Evolutionary conservation across 2,113 vertebrate species (phyloP), one percentile per base, ranked within the genome.

Genomic region (Climacteris rufus): DNA sequence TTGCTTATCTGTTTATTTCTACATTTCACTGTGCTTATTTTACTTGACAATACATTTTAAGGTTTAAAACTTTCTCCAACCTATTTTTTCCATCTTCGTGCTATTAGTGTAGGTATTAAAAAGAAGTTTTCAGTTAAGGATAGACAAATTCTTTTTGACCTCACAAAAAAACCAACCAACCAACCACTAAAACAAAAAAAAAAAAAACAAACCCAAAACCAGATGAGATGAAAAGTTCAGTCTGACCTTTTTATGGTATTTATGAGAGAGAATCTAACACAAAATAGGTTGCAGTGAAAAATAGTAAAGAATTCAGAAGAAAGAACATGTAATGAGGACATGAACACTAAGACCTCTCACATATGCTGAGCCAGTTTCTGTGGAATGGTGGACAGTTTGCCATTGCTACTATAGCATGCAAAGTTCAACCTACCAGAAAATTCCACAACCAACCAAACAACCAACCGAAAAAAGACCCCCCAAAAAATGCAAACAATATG

Each of bases 1-100:
- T 76, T 91, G 52, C 49, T 87, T 90, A 77, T 93, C 78, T 93
- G 47, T 84, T 94, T 91, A 82, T 96, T 94, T 91, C 72, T 37
- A 63, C 10, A 44, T 93, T 91, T 83, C 56, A 68, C 27, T 63
- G 28, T 50, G 39, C n/a, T 81, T 69, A 35, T 89, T 92, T 74
- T 84, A 63, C 23, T 75, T 39, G 35, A 66, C 39, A 65, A 72
- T 44, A 6, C n/a, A 74, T 78, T 92, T 90, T 64, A 81, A 39
- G 80, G 45, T 63, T 35, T 76, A 74, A 90, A 94, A 87, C 3
- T 61, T 28, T 65, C 35, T 87, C 59, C 22, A 54, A 70, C 4
- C 20, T 94, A 60, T 69, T 93, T 94, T 87, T 60, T 75, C 18
- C 18, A 24, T 86, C 9, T 35, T 44, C 35, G 23, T 75, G 28